Evolutionary conservation across 2,797 vertebrate genomes (phyloP).

Genomic region (Monodelphis domestica): DNA sequence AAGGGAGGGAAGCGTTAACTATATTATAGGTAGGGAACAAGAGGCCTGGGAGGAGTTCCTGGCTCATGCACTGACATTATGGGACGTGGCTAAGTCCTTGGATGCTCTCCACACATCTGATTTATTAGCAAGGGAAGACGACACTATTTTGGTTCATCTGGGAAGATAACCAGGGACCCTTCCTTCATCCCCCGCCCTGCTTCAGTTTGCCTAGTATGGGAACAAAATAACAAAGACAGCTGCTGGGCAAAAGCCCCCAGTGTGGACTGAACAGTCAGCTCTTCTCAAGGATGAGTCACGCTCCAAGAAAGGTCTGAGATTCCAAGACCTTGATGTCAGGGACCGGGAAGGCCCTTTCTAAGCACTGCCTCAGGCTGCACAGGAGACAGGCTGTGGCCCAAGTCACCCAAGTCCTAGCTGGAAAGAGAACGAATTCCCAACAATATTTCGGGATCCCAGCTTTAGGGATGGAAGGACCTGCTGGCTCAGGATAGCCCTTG

Average conservation of each 20-base stretch:
- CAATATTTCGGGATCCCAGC: neutral
- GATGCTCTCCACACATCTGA: neutral
- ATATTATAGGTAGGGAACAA: neutral
- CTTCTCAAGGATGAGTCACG: neutral
- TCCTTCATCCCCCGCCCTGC: neutral
- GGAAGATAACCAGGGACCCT: neutral
- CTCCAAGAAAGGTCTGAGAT: conserved; percentile 53
- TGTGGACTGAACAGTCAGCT: conserved; percentile 31
- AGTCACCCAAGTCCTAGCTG: neutral
- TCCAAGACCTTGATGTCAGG: neutral
- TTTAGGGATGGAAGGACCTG: neutral
- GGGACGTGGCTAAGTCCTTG: neutral
- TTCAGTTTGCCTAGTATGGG: neutral
- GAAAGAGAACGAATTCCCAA: neutral
- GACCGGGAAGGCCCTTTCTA: conserved; percentile 39
- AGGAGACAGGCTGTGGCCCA: no score
- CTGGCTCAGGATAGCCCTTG: neutral
- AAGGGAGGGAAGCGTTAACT: conserved; percentile 12
- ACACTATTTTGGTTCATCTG: neutral
- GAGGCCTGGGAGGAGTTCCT: neutral
- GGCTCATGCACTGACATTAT: neutral
- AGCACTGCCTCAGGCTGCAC: neutral
- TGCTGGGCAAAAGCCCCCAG: conserved; percentile 6
- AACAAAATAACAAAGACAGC: conserved; percentile 44
- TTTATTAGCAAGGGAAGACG: neutral